Evolutionary conservation across 2,797 vertebrate species (phyloP).

Genomic region (Rhynchonycteris naso): DNA sequence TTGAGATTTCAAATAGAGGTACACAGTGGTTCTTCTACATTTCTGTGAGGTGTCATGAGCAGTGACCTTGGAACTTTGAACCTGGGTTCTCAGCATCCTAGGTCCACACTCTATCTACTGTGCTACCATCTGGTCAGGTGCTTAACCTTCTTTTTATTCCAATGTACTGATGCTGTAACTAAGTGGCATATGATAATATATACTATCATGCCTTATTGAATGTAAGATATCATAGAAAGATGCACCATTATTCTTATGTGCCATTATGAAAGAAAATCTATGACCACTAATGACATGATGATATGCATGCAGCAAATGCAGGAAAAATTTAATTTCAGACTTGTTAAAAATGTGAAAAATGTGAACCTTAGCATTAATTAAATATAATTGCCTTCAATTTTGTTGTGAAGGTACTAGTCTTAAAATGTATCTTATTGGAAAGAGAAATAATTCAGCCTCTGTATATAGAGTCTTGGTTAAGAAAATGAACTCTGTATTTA

Average conservation of each 20-base stretch:
- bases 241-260: background rate
- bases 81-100: too few species aligned
- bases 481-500: background rate
- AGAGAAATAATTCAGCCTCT: background rate
- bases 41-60: too few species aligned
- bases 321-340: conserved; percentile 17
- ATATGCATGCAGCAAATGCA: background rate
- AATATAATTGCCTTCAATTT: background rate
- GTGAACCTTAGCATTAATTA: conserved; percentile 7
- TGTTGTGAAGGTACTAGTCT: background rate
- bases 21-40: too few species aligned
- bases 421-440: background rate
- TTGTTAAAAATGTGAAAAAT: conserved; percentile 34
- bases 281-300: background rate
- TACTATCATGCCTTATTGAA: background rate
- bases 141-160: background rate
- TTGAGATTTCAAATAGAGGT: too few species aligned
- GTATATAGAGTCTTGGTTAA: background rate
- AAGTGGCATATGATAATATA: background rate
- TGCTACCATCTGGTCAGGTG: too few species aligned
- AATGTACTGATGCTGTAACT: background rate
- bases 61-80: too few species aligned
- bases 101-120: too few species aligned
- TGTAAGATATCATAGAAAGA: background rate
- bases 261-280: background rate